Evolutionary conservation across 2,797 vertebrate species (phyloP).

Genomic region (Rhinichthys osculus): DNA sequence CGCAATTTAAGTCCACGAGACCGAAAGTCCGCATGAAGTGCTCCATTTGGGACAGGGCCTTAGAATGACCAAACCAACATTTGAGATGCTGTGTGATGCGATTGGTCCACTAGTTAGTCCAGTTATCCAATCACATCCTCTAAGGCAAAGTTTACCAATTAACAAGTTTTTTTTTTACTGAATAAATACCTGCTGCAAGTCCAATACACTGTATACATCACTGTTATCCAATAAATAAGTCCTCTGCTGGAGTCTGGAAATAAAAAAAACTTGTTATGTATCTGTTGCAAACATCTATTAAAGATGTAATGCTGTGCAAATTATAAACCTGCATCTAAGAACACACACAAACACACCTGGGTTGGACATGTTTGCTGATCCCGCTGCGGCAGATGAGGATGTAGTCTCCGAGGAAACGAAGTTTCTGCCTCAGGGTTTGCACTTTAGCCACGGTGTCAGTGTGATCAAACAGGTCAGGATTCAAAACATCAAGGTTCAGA

Average conservation of each 20-base stretch:
- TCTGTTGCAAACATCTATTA: background rate
- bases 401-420: conserved; percentile 92
- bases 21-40: too few species aligned
- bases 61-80: too few species aligned
- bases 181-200: conserved; percentile 84
- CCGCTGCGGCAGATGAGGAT: conserved; percentile 90
- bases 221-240: conserved; percentile 90
- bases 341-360: conserved; percentile 65
- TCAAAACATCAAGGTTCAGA: conserved; percentile 87
- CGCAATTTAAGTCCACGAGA: too few species aligned
- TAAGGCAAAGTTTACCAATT: too few species aligned
- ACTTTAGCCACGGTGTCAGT: conserved; percentile 82
- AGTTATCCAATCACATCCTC: too few species aligned
- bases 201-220: conserved; percentile 89
- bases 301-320: background rate
- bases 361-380: conserved; percentile 81
- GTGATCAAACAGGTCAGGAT: conserved; percentile 84
- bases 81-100: too few species aligned
- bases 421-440: conserved; percentile 80
- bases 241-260: conserved; percentile 84
- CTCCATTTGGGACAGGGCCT: too few species aligned
- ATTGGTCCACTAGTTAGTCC: too few species aligned
- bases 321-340: background rate
- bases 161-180: too few species aligned
- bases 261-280: conserved; percentile 17